Evolutionary conservation across 53 echinoderm and acorn worm genomes (phyloP).

Genomic region (Luidia sarsii): DNA sequence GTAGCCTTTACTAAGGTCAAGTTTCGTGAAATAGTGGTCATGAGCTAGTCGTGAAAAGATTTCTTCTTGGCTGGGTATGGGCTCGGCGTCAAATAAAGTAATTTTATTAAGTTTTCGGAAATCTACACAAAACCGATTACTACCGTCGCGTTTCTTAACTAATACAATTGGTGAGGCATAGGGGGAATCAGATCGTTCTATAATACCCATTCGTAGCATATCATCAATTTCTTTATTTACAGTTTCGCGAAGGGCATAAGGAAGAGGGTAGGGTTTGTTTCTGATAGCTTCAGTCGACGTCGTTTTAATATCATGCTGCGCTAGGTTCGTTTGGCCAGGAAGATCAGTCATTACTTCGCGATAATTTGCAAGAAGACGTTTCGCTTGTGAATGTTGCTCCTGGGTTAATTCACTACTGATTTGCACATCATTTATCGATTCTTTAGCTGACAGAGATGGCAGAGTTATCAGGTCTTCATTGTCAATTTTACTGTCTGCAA

Average conservation of each 20-base stretch:
- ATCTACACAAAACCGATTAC: slow-evolving; percentile 54
- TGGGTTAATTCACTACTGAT: neutral
- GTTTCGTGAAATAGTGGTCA: slow-evolving; percentile 5
- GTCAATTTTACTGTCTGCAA: neutral
- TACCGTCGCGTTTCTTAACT: slow-evolving; percentile 45
- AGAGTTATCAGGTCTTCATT: neutral
- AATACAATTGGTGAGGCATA: no score
- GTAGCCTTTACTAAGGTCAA: slow-evolving; percentile 31
- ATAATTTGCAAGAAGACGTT: slow-evolving; percentile 13
- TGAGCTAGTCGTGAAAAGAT: slow-evolving; percentile 4
- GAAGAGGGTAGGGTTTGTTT: slow-evolving; percentile 41
- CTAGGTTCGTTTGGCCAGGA: slow-evolving; percentile 33
- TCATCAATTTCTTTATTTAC: slow-evolving; percentile 9
- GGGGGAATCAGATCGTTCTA: slow-evolving; percentile 20
- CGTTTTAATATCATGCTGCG: slow-evolving; percentile 9
- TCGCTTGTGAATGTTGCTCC: slow-evolving; percentile 4
- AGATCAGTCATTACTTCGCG: slow-evolving; percentile 35
- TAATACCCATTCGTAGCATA: slow-evolving; percentile 37
- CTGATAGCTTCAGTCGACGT: slow-evolving; percentile 8
- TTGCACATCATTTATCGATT: neutral
- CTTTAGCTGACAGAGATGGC: neutral
- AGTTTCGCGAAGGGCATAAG: slow-evolving; percentile 13
- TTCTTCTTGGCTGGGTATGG: slow-evolving; percentile 8
- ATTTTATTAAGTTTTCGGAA: slow-evolving; percentile 32
- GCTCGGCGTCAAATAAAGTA: slow-evolving; percentile 28